Evolutionary conservation across 2,888 invertebrate genomes (phyloP).

Genomic region (Drosophila engyochracea): DNA sequence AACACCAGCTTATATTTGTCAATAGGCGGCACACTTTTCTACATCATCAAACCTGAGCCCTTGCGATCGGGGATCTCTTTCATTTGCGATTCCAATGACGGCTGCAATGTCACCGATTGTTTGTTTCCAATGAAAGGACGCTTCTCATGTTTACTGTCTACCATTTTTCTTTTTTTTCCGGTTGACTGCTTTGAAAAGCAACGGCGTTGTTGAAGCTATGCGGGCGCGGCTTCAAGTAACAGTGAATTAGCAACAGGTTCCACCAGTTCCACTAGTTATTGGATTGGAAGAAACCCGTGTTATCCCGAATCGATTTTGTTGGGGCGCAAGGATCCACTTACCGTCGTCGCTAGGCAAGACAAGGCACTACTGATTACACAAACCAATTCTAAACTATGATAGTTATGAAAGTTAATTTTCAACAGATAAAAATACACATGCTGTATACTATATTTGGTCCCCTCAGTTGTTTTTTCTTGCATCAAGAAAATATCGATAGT

Average conservation of each 20-base stretch:
- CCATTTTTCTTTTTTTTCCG: constrained; percentile 23
- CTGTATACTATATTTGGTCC: background rate
- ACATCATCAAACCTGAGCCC: constrained; percentile 87
- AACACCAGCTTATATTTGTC: constrained; percentile 94
- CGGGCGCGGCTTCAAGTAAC: constrained; percentile 54
- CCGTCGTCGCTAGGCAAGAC: constrained; percentile 14
- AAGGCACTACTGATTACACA: too few species aligned
- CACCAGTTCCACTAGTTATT: constrained; percentile 20
- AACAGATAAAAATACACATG: constrained; percentile 30
- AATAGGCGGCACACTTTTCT: too few species aligned
- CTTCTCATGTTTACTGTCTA: constrained; percentile 85
- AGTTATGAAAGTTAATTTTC: constrained; percentile 11
- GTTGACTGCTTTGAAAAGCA: constrained; percentile 23
- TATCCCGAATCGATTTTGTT: background rate
- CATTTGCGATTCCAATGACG: too few species aligned
- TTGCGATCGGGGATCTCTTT: too few species aligned
- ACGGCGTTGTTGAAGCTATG: background rate
- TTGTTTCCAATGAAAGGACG: constrained; percentile 86
- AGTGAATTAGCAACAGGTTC: constrained; percentile 58
- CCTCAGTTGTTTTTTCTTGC: constrained; percentile 20
- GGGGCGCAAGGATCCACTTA: background rate
- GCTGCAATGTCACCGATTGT: too few species aligned
- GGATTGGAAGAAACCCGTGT: constrained; percentile 8
- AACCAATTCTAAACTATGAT: background rate
- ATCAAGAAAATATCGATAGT: background rate